Evolutionary conservation across 1,140 invertebrate genomes (phyloP).

Genomic region (Mactra quadrangularis): DNA sequence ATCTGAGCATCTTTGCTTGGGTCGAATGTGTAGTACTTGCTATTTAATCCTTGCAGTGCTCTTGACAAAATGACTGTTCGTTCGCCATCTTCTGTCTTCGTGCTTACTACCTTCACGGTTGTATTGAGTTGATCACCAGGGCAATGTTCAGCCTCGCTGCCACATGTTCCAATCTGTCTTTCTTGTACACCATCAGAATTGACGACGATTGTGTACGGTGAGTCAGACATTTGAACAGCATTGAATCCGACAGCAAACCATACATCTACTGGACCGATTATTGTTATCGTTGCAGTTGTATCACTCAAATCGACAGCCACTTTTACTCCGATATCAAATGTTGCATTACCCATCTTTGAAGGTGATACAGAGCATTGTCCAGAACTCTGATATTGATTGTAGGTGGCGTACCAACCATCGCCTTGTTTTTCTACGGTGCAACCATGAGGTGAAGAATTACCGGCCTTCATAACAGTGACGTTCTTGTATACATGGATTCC

Average conservation of each 20-base stretch:
- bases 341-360: slow-evolving; percentile 18
- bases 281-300: slow-evolving; percentile 37
- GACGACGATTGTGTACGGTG: slow-evolving; percentile 58
- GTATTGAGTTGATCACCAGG: slow-evolving; percentile 47
- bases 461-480: slow-evolving; percentile 15
- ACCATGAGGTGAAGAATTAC: slow-evolving; percentile 28
- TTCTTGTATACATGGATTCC: slow-evolving; percentile 52
- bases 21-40: slow-evolving; percentile 57
- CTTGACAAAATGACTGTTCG: slow-evolving; percentile 29
- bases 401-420: slow-evolving; percentile 36
- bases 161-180: slow-evolving; percentile 62
- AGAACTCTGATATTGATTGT: slow-evolving; percentile 48
- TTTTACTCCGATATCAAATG: slow-evolving; percentile 19
- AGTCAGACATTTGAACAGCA: slow-evolving; percentile 58
- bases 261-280: slow-evolving; percentile 47
- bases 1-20: slow-evolving; percentile 42
- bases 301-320: slow-evolving; percentile 4
- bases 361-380: slow-evolving; percentile 41
- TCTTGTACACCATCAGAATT: slow-evolving; percentile 60
- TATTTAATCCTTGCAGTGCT: slow-evolving; percentile 49
- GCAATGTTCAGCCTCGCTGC: slow-evolving; percentile 65
- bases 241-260: slow-evolving; percentile 65
- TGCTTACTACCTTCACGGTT: slow-evolving; percentile 42
- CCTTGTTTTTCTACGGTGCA: slow-evolving; percentile 38
- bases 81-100: slow-evolving; percentile 10